Conservation (phyloP, 2,888 invertebrate genomes). For the Drosophila phalerata region DNA sequence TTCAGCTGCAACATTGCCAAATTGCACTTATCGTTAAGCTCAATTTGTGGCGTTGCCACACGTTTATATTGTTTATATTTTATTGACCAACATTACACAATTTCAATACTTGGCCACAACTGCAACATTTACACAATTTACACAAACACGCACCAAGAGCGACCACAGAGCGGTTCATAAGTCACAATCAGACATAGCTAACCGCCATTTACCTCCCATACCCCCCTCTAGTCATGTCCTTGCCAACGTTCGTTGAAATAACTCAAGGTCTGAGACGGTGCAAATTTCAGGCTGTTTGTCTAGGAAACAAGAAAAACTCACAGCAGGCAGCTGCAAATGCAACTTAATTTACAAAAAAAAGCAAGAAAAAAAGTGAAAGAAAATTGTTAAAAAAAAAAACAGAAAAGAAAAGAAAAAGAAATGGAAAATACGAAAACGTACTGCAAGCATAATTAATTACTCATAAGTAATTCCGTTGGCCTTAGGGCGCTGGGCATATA, state of each 20-base stretch:
- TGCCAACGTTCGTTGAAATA: not conserved
- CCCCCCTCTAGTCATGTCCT: not conserved
- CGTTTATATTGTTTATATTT: slow-evolving; percentile 35
- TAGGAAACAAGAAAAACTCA: slow-evolving; percentile 24
- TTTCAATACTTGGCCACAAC: slow-evolving; percentile 44
- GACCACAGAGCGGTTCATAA: slow-evolving; percentile 48
- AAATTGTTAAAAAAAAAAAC: slow-evolving; percentile 9
- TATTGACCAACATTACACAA: slow-evolving; percentile 36
- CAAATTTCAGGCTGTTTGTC: slow-evolving; percentile 40
- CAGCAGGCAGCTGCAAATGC: slow-evolving; percentile 45
- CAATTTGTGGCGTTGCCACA: slow-evolving; percentile 32
- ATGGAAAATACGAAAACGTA: slow-evolving; percentile 30
- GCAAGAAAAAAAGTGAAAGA: not conserved
- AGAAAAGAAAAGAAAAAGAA: slow-evolving; percentile 11
- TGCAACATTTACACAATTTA: slow-evolving; percentile 47
- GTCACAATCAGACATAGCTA: slow-evolving; percentile 45
- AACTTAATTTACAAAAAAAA: slow-evolving; percentile 45
- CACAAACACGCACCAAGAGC: slow-evolving; percentile 39
- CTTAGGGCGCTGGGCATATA: slow-evolving; percentile 58
- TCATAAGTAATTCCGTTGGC: slow-evolving; percentile 72
- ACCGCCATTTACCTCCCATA: not conserved
- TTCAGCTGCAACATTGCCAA: slow-evolving; percentile 13
- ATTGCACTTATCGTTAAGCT: slow-evolving; percentile 14
- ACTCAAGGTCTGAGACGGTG: slow-evolving; percentile 50
- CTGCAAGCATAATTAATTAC: slow-evolving; percentile 77